Evolutionary conservation across 2,797 vertebrate species (phyloP).

Genomic region (Mormyrus hasselquistii): DNA sequence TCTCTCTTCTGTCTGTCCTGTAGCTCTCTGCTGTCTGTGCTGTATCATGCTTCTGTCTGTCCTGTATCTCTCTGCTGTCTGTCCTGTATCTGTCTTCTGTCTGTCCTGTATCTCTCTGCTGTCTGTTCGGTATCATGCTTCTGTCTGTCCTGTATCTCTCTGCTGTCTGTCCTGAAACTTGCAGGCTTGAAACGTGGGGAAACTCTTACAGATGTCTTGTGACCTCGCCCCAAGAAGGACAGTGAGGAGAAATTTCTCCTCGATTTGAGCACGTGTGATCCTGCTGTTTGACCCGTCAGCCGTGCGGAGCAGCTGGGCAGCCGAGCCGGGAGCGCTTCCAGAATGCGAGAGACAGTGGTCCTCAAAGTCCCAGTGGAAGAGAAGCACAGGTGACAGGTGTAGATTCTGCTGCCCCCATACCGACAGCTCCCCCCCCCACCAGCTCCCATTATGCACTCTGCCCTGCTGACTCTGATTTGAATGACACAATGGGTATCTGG

Average conservation of each 20-base stretch:
- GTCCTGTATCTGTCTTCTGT: background rate
- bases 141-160: too few relatives aligned
- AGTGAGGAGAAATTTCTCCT: background rate
- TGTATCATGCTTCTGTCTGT: background rate
- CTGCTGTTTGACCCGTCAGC: background rate
- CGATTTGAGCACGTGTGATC: background rate
- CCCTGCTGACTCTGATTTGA: slow-evolving; percentile 33
- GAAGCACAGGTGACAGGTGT: slow-evolving; percentile 4
- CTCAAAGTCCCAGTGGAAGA: background rate
- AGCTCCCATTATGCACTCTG: background rate
- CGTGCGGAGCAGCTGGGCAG: background rate
- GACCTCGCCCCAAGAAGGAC: background rate
- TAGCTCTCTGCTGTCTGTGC: background rate
- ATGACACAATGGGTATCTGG: slow-evolving; percentile 15
- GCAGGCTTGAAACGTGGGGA: background rate
- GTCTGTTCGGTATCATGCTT: too few relatives aligned
- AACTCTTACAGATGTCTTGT: background rate
- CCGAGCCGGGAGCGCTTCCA: background rate
- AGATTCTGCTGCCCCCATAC: background rate
- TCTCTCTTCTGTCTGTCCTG: background rate
- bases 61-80: background rate
- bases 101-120: background rate
- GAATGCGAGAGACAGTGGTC: background rate
- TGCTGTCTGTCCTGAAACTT: background rate
- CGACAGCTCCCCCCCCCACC: background rate